Conservation (phyloP, 2,797 vertebrate species). For the Numenius phaeopus region DNA sequence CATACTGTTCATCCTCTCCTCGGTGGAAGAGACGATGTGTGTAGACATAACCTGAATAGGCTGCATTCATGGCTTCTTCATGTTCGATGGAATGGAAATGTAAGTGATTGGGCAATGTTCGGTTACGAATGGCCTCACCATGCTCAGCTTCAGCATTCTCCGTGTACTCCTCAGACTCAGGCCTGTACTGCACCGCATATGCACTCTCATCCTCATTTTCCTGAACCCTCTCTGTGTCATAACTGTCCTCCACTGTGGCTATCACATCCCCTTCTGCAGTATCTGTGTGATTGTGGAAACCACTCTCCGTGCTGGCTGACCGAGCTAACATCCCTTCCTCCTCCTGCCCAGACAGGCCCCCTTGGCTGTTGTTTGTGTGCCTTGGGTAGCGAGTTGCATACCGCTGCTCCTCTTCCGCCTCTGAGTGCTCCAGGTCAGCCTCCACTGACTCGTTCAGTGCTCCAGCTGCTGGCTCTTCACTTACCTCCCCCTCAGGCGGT, state of each 20-base stretch:
- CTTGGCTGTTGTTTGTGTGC: slow-evolving; percentile 81
- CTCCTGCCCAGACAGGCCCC: slow-evolving; percentile 79
- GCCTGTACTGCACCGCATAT: slow-evolving; percentile 85
- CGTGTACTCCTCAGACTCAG: slow-evolving; percentile 91
- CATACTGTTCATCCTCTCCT: slow-evolving; percentile 87
- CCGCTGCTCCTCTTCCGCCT: slow-evolving; percentile 77
- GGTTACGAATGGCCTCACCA: slow-evolving; percentile 78
- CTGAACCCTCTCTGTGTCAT: slow-evolving; percentile 80
- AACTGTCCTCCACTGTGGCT: slow-evolving; percentile 80
- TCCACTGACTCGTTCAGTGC: slow-evolving; percentile 87
- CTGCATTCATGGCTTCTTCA: slow-evolving; percentile 85
- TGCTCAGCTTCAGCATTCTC: slow-evolving; percentile 91
- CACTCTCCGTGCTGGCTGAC: slow-evolving; percentile 95
- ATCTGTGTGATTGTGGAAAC: slow-evolving; percentile 96
- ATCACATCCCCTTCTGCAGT: slow-evolving; percentile 91
- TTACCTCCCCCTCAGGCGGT: slow-evolving; percentile 80
- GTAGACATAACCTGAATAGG: slow-evolving; percentile 91
- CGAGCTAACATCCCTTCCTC: slow-evolving; percentile 87
- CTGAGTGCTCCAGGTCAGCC: slow-evolving; percentile 85
- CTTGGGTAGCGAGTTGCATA: slow-evolving; percentile 78
- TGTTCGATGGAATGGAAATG: slow-evolving; percentile 84
- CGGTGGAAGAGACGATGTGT: slow-evolving; percentile 84
- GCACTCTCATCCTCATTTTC: slow-evolving; percentile 86
- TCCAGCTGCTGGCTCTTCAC: slow-evolving; percentile 79
- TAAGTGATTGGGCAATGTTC: slow-evolving; percentile 83